phyloP scores from a whole-genome alignment of 35 echinoderm and acorn worm genomes.

The Holothuria glaberrima region DNA sequence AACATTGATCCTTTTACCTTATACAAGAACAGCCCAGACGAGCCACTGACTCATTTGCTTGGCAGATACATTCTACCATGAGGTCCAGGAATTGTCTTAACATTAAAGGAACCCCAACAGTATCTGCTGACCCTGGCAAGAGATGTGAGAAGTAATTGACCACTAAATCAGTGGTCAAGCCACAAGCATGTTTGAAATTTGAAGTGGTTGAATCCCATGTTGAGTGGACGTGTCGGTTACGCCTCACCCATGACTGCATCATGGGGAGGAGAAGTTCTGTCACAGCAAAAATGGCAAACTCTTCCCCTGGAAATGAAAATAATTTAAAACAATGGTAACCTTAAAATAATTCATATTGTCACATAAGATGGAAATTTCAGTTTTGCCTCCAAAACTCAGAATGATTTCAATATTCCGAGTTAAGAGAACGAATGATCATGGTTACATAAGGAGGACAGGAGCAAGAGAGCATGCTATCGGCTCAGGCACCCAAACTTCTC shows the following conservation, averaged over 20 bases:
- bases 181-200: constrained; percentile 99
- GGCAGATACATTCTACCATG: constrained; percentile 94
- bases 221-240: constrained; percentile 80
- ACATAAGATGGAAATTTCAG: too few species aligned
- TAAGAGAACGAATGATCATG: too few species aligned
- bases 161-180: constrained; percentile 89
- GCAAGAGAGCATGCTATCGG: too few species aligned
- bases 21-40: constrained; percentile 98
- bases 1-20: constrained; percentile 40
- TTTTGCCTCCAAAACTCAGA: too few species aligned
- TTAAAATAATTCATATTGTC: too few species aligned
- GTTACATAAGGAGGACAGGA: too few species aligned
- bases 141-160: constrained; percentile 82
- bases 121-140: constrained; percentile 38
- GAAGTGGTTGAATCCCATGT: constrained; percentile 90
- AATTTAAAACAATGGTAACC: too few species aligned
- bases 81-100: constrained; percentile 90
- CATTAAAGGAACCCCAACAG: constrained; percentile 77
- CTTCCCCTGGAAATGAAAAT: constrained; percentile 55
- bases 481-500: too few species aligned
- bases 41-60: constrained; percentile 91
- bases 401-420: too few species aligned
- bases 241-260: constrained; percentile 92
- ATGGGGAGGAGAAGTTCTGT: constrained; percentile 95
- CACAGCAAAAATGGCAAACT: constrained; percentile 90